Base-by-base conservation (phyloP, 2,888 invertebrate species). In the Eurois occulta region DNA sequence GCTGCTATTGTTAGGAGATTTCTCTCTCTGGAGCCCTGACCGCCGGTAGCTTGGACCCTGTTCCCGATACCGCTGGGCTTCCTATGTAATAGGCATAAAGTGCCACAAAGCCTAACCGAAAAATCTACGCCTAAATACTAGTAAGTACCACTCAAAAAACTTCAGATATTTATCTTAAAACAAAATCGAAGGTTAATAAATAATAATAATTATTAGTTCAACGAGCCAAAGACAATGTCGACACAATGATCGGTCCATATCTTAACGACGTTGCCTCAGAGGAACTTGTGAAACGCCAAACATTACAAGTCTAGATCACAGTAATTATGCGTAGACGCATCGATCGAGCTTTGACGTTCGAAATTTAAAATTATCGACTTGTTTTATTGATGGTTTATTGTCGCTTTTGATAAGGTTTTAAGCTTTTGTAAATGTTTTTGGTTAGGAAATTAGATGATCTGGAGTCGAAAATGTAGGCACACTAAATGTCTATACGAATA, bases 301-400 rank as follows among this genome's bases (percentile, higher is more conserved):
- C n/a, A 67, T 76, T 66, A 74, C 62, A 74, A 75, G 81, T 75
- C 77, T 75, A 75, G 80, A 87, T 78, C 68, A 80, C 46, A 76
- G 77, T 75, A 81, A 87, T 85, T 85, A 87, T 87, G 77, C 75
- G 75, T 87, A 73, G 41, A 73, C 67, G 87, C 84, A 77, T 74
- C 77, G 11, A 72, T 55, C n/a, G 24, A 78, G 83, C 66, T 71
- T 73, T 55, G 48, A 74, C 21, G 62, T 60, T 35, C 58, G 24
- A 75, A 77, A 46, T 76, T 28, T 24, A 16, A 67, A 71, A 75
- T 86, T 64, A 75, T 78, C 52, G 84, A 64, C 52, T 73, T 69
- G 75, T 75, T 62, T 78, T 0, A 41, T 35, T 46, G 35, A 84
- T 75, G 38, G 32, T n/a, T 73, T 60, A 86, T 86, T 84, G 64